A percentile compares a stretch with the other conserved stretches of the same genome.
Conservation (phyloP, 2,888 invertebrate genomes). For the Gymnocheta viridis region DNA sequence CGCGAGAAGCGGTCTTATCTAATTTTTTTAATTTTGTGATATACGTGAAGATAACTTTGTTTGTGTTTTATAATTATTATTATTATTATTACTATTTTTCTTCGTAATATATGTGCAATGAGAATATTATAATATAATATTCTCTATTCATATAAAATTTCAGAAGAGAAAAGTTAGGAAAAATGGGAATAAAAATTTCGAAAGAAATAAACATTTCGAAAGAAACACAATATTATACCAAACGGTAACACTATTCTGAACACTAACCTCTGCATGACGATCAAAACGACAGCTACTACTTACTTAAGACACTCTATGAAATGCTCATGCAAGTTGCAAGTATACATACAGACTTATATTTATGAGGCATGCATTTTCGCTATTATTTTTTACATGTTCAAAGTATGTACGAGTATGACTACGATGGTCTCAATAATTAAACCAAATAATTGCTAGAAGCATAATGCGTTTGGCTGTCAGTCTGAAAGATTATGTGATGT, state of each 20-base stretch:
- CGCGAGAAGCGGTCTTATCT: too few relatives aligned
- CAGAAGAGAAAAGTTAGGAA: too few relatives aligned
- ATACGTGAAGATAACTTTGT: too few relatives aligned
- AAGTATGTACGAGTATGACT: slow-evolving; percentile 10
- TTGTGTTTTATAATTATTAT: too few relatives aligned
- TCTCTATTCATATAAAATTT: too few relatives aligned
- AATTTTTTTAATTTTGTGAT: too few relatives aligned
- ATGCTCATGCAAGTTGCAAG: background rate
- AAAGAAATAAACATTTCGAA: background rate
- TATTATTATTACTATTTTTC: too few relatives aligned
- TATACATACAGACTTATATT: background rate
- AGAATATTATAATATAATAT: too few relatives aligned
- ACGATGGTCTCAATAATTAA: slow-evolving; percentile 60
- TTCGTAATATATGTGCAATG: too few relatives aligned
- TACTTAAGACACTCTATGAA: background rate
- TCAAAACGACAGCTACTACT: background rate
- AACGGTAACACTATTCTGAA: slow-evolving; percentile 16
- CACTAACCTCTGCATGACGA: background rate
- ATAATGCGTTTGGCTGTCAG: slow-evolving; percentile 47
- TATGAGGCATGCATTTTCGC: background rate
- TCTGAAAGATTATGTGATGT: slow-evolving; percentile 10
- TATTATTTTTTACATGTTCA: background rate
- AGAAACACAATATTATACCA: background rate
- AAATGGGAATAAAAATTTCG: too few relatives aligned
- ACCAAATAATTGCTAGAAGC: slow-evolving; percentile 47